Evolutionary conservation across 2,113 vertebrate species (phyloP), one percentile per base, ranked within the genome.

Genomic region (Hippocampus mohnikei): DNA sequence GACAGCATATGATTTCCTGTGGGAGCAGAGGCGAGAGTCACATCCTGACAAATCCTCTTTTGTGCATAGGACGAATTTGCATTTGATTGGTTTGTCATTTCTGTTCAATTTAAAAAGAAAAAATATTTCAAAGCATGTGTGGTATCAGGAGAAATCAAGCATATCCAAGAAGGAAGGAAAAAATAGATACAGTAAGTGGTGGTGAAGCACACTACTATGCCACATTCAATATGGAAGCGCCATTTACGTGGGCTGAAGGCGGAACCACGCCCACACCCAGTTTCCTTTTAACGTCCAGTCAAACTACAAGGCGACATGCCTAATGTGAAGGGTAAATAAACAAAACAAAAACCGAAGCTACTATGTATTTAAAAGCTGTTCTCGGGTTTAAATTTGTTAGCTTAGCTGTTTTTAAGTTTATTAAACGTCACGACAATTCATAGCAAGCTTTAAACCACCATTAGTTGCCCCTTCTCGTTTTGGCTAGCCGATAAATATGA

Each of bases 1-100:
- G 92, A 23, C 85, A 86, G 90, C 92, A 94, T 29, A 94, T 86
- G 56, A 93, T 86, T 85, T 96, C 95, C 96, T 98, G 93, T 69
- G 12, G 70, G 71, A 4, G 10, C 18, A 70, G 16, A 65, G 40
- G 66, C 21, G 46, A 50, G n/a, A 65, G 7, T 44, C n/a, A 25
- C 21, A 65, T 65, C 41, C 15, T 33, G 8, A 60, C 15, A 29
- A 60, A 33, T 60, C 5, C 52, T 1, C 21, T 23, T 1, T 1
- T n/a, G 52, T 10, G 52, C 7, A 23, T 23, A 3, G 2, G 2
- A 55, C 3, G 12, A 2, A 7, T 52, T 52, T 21, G 10, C 21
- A 20, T 52, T 8, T 52, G 0, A 20, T 20, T 53, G 50, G 50
- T 9, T 21, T 53, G 33, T 37, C 33, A n/a, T 55, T 50, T 16